Evolutionary conservation across 2,888 invertebrate genomes (phyloP).

Genomic region (Xestia rhomboidea): DNA sequence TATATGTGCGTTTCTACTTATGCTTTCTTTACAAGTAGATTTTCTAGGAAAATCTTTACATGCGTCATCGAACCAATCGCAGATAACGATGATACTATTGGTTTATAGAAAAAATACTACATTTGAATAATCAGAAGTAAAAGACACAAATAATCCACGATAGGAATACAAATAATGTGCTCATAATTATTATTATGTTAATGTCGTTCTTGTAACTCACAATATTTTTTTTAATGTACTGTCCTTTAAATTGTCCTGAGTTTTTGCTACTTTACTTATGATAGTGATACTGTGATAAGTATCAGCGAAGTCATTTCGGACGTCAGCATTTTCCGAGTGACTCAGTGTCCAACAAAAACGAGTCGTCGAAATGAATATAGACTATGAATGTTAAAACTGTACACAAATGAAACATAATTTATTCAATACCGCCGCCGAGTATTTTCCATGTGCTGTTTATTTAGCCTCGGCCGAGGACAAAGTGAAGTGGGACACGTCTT

Average conservation of each 20-base stretch:
- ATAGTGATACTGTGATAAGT: slow-evolving; percentile 23
- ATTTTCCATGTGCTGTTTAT: slow-evolving; percentile 47
- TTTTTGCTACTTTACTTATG: slow-evolving; percentile 13
- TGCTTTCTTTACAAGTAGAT: slow-evolving; percentile 14
- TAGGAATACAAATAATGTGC: slow-evolving; percentile 33
- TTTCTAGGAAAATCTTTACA: slow-evolving; percentile 32
- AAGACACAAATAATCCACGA: slow-evolving; percentile 30
- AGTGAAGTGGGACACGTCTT: slow-evolving; percentile 38
- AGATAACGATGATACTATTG: slow-evolving; percentile 28
- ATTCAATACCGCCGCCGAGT: slow-evolving; percentile 32
- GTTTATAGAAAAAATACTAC: slow-evolving; percentile 40
- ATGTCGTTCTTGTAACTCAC: slow-evolving; percentile 14
- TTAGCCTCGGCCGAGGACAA: slow-evolving; percentile 56
- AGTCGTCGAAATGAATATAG: slow-evolving; percentile 8
- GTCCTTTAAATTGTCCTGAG: not conserved
- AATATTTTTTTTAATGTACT: not conserved
- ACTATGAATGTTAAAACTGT: slow-evolving; percentile 26
- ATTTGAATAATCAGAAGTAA: slow-evolving; percentile 8
- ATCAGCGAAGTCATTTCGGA: slow-evolving; percentile 27
- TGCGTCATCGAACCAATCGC: slow-evolving; percentile 39
- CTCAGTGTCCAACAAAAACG: slow-evolving; percentile 20
- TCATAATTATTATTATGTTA: slow-evolving; percentile 18
- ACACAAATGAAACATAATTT: slow-evolving; percentile 38
- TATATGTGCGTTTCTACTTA: slow-evolving; percentile 32
- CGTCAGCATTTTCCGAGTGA: slow-evolving; percentile 25